Conservation (phyloP, 2,797 vertebrate species). For the Galagoides demidoff region DNA sequence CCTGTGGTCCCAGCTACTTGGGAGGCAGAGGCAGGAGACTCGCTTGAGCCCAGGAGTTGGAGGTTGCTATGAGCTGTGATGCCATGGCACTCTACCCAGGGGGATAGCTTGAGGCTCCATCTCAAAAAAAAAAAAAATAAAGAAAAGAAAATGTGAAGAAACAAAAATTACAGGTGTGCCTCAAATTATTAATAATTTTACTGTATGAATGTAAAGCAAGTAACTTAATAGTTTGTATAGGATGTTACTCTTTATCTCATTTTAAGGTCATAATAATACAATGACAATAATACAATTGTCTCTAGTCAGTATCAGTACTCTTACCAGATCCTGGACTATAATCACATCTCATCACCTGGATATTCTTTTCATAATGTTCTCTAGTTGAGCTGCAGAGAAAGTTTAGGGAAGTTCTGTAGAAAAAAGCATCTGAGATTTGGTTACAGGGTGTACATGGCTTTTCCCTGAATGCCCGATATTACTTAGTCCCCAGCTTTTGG, state of each 20-base stretch:
- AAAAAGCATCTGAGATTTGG: neutral
- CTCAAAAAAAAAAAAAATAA: too few relatives aligned
- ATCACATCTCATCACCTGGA: neutral
- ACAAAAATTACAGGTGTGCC: neutral
- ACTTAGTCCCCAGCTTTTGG: neutral
- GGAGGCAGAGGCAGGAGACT: too few relatives aligned
- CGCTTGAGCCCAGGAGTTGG: too few relatives aligned
- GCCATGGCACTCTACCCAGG: too few relatives aligned
- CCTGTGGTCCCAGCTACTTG: too few relatives aligned
- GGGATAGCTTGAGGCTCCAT: too few relatives aligned
- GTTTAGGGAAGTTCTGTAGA: neutral
- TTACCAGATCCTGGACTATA: neutral
- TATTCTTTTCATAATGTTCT: neutral
- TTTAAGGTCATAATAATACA: neutral
- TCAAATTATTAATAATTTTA: slow-evolving; percentile 22
- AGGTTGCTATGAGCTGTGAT: too few relatives aligned
- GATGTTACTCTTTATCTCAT: neutral
- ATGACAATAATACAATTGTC: neutral
- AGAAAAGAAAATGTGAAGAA: too few relatives aligned
- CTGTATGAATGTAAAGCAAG: neutral
- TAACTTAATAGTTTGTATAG: neutral
- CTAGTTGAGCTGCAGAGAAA: neutral
- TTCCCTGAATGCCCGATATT: neutral
- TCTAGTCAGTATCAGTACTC: neutral
- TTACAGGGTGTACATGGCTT: neutral